Evolutionary conservation across 2,113 vertebrate species (phyloP), one percentile per base, ranked within the genome.

Genomic region (Brachionichthys hirsutus): DNA sequence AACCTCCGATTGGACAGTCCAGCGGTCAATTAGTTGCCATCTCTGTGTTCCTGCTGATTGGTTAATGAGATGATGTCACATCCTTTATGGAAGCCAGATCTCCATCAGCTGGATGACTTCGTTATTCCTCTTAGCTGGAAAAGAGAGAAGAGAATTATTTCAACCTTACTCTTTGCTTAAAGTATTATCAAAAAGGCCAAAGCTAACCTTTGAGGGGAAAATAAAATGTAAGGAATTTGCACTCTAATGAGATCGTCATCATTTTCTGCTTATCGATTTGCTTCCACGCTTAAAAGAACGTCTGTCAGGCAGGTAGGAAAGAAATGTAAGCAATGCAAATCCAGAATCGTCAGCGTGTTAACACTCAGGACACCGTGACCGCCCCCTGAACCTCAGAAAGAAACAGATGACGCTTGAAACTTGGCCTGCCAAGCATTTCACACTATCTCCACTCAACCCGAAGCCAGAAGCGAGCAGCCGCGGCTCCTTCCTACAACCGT

Each of bases 101-200:
- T 99, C 96, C 97, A 99, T 98, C 87, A 99, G 92, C 80, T 97
- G 96, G 54, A 99, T 98, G 82, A 99, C 94, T 75, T 98, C 97
- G 47, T 98, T 98, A 75, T 92, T 91, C 81, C 94, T 93, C 89
- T 95, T 96, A 80, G 92, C 97, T 99, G 88, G 34, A 70, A 92
- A 69, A 81, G n/a, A 78, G 12, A n/a, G 14, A 43, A 64, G 54
- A 61, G n/a, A n/a, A n/a, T 30, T 30, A 30, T 30, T 30, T 30
- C 4, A 8, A 30, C 24, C 8, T 30, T 2, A 30, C 24, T 30
- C 24, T 30, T 30, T 30, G 24, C 24, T 30, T 30, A 30, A 30
- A 30, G 8, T 4, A 30, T 30, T 30, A 30, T 30, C 8, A 30
- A 6, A 8, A 6, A 8, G 24, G 24, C 24, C 24, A 30, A 4